Evolutionary conservation across 2,888 invertebrate genomes (phyloP), one percentile per base, ranked within the genome.

Genomic region (Trypoxylon attenuatum): DNA sequence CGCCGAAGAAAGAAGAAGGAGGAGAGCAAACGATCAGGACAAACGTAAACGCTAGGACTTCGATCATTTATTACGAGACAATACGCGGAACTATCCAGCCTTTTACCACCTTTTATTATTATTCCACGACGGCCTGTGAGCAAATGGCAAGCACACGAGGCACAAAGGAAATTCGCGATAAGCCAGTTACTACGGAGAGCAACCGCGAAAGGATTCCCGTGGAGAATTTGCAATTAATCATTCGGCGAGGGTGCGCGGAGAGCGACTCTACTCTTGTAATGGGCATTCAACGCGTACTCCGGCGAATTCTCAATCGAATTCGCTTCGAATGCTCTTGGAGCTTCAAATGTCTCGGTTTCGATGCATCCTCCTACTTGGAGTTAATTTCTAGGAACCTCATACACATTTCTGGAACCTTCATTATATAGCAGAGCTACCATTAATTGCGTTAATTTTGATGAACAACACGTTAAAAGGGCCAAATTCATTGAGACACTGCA

Each of bases 31-130:
- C 58, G 47, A 68, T 56, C 67, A 55, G 65, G 67, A 60, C 67
- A 56, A 58, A 58, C 46, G 55, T 46, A 55, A 64, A 58, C 58
- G 39, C 13, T 59, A 41, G 66, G 64, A 67, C 64, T 64, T 53
- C 64, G 58, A 60, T 59, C 67, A 66, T 65, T 52, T 56, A 60
- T 65, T 52, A 56, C 60, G 52, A 60, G 65, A 68, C 65, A 68
- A 65, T 65, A 39, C 65, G 23, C 64, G 67, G 60, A 68, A 53
- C 65, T 55, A 55, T 60, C 23, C 41, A 65, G 60, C 55, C 67
- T 65, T 65, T 68, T 68, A 52, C 64, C 67, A 59, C 59, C 54
- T 51, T 54, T 60, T 65, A 47, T 65, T 68, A 55, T 59, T 63
- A 51, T 49, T 58, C 63, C 10, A 10, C 2, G 64, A 19, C 52